A percentile compares a stretch with the other conserved stretches of the same genome.
phyloP scores from a whole-genome alignment of 92 coral and sea anemone genomes.

The Zoanthus gigantus region DNA sequence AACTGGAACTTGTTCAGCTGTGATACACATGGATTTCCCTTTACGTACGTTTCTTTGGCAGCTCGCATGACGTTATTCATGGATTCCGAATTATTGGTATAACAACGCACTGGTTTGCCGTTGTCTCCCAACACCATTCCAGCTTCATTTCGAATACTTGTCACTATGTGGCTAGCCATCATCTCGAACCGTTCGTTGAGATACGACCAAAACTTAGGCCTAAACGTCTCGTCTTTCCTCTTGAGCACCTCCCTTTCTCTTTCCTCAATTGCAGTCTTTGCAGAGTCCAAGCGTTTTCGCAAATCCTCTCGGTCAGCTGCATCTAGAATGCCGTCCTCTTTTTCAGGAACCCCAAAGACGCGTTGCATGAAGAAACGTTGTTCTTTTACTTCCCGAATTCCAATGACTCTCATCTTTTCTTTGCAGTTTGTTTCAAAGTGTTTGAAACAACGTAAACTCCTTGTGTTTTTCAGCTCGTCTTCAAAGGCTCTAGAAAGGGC shows the following conservation, averaged over 20 bases:
- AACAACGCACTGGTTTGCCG: not conserved
- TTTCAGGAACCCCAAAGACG: conserved; percentile 29
- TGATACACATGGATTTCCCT: not conserved
- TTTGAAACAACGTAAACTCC: not conserved
- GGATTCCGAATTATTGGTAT: not conserved
- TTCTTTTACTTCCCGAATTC: conserved; percentile 24
- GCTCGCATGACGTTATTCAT: conserved; percentile 1
- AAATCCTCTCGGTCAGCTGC: conserved; percentile 28
- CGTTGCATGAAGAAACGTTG: conserved; percentile 27
- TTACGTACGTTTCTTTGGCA: not conserved
- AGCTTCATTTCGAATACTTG: conserved; percentile 7
- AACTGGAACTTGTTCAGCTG: conserved; percentile 43
- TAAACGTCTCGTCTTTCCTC: not conserved
- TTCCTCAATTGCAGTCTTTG: not conserved
- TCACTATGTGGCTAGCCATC: conserved; percentile 10
- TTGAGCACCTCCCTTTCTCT: conserved; percentile 42
- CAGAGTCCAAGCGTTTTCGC: not conserved
- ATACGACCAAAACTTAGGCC: conserved; percentile 29
- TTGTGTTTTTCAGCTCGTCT: conserved; percentile 14
- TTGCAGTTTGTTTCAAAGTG: conserved; percentile 12
- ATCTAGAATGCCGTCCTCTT: conserved; percentile 38
- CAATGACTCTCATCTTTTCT: conserved; percentile 14
- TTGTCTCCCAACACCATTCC: not conserved
- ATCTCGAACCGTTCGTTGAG: conserved; percentile 8
- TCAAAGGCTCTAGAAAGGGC: conserved; percentile 50